phyloP scores from a whole-genome alignment of 92 coral and sea anemone species.

The Zoanthus solanderi region DNA sequence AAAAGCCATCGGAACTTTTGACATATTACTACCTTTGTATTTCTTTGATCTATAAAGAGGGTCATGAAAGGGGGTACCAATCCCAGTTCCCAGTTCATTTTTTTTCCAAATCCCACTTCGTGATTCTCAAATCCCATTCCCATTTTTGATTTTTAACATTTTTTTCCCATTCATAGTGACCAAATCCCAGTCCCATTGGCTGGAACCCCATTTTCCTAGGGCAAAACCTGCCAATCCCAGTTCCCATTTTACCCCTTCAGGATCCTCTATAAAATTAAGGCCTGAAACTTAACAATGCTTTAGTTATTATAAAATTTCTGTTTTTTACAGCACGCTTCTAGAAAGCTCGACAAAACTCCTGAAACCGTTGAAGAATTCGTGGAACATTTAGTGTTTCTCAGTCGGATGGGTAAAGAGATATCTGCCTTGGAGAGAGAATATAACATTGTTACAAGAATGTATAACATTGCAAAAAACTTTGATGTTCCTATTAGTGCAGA shows the following conservation, averaged over 20 bases:
- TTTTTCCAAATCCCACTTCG: too few relatives aligned
- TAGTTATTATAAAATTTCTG: too few relatives aligned
- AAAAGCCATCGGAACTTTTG: neutral
- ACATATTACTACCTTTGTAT: neutral
- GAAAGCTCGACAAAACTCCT: conserved; percentile 84
- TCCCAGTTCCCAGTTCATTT: too few relatives aligned
- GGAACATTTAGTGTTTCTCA: conserved; percentile 85
- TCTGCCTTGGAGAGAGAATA: conserved; percentile 83
- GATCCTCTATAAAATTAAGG: neutral
- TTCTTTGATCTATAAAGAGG: neutral
- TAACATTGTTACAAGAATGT: conserved; percentile 80
- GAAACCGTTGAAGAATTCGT: conserved; percentile 95
- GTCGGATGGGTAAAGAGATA: conserved; percentile 86
- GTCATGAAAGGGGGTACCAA: neutral
- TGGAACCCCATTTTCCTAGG: too few relatives aligned
- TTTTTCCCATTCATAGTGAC: too few relatives aligned
- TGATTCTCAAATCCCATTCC: too few relatives aligned
- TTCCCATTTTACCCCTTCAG: too few relatives aligned
- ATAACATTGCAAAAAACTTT: conserved; percentile 82
- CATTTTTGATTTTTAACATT: too few relatives aligned
- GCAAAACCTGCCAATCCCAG: too few relatives aligned
- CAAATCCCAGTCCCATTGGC: too few relatives aligned
- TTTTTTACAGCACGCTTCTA: conserved; percentile 77
- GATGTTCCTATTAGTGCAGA: conserved; percentile 83
- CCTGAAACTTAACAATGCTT: neutral